These are phyloP conservation scores for Pristionchus maxplancki DNA, from an alignment of 2,888 invertebrate species.

Conservation along the genomic window DNA sequence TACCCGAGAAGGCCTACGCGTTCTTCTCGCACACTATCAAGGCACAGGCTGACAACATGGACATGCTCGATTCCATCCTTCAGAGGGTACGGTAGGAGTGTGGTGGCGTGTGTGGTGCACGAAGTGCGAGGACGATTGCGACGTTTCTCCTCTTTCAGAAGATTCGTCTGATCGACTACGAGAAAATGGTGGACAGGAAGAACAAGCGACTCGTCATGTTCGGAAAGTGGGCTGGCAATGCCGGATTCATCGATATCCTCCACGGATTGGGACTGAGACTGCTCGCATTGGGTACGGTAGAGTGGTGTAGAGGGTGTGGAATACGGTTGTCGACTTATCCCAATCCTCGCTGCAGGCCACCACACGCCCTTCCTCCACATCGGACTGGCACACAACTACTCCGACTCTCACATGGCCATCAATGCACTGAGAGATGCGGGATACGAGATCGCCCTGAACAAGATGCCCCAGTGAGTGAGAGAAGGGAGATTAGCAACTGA, in stretches of 20 bases:
- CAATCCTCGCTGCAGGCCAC: slow-evolving; percentile 94
- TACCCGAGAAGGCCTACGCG: slow-evolving; percentile 97
- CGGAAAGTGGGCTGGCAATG: slow-evolving; percentile 96
- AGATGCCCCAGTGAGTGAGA: slow-evolving; percentile 88
- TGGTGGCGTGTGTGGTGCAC: background rate
- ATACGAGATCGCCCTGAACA: slow-evolving; percentile 94
- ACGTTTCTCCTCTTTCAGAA: slow-evolving; percentile 83
- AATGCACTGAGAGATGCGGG: slow-evolving; percentile 99
- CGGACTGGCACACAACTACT: slow-evolving; percentile 97
- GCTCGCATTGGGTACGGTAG: slow-evolving; percentile 50
- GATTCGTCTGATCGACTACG: slow-evolving; percentile 96
- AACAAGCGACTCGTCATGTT: slow-evolving; percentile 96
- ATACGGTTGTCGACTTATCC: background rate
- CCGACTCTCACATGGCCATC: slow-evolving; percentile 96
- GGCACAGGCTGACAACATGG: slow-evolving; percentile 98
- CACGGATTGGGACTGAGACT: slow-evolving; percentile 93
- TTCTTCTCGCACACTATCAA: slow-evolving; percentile 99
- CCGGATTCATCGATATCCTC: slow-evolving; percentile 94
- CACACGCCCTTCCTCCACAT: slow-evolving; percentile 99
- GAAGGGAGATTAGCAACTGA: background rate
- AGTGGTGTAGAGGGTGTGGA: background rate
- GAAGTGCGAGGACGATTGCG: background rate
- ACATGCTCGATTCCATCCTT: slow-evolving; percentile 93
- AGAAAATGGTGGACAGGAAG: slow-evolving; percentile 91
- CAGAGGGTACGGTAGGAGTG: slow-evolving; percentile 82